Percentiles rank a stretch among this genome's conserved stretches.
phyloP scores from a whole-genome alignment of 2,888 invertebrate species.

The Drosophila emarginata region DNA sequence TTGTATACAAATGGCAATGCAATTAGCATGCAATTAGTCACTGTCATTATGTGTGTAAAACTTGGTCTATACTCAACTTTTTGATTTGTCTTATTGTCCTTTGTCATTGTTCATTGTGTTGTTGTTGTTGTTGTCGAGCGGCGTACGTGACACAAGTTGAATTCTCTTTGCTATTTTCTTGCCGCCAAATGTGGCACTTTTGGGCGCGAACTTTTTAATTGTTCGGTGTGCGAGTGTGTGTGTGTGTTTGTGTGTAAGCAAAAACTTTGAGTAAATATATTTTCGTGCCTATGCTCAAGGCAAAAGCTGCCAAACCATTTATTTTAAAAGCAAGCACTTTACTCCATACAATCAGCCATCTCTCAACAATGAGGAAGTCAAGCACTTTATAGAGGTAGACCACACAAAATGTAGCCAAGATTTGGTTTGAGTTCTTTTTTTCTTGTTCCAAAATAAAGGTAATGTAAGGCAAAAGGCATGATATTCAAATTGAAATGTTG shows the following conservation, averaged over 20 bases:
- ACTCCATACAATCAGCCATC: no score
- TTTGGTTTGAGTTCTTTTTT: no score
- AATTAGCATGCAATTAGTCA: slow-evolving; percentile 57
- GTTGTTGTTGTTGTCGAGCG: slow-evolving; percentile 19
- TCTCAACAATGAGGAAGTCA: no score
- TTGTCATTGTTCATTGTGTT: slow-evolving; percentile 10
- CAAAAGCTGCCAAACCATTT: background rate
- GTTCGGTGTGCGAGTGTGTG: slow-evolving; percentile 21
- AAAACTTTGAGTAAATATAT: background rate
- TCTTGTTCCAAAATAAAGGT: no score
- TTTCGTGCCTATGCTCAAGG: background rate
- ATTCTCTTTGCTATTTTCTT: slow-evolving; percentile 45
- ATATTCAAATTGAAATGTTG: no score
- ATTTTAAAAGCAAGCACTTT: no score
- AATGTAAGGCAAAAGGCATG: no score
- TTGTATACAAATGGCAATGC: slow-evolving; percentile 42
- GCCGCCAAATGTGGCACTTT: slow-evolving; percentile 60
- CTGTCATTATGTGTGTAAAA: slow-evolving; percentile 24
- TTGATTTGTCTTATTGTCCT: slow-evolving; percentile 69
- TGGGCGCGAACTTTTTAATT: slow-evolving; percentile 71
- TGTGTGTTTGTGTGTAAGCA: background rate
- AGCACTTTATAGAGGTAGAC: no score
- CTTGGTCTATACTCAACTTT: slow-evolving; percentile 52
- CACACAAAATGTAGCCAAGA: no score
- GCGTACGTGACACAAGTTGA: slow-evolving; percentile 71